These are phyloP conservation scores for Anguilla obscura DNA, from an alignment of 2,797 vertebrate species.

Conservation along the genomic window DNA sequence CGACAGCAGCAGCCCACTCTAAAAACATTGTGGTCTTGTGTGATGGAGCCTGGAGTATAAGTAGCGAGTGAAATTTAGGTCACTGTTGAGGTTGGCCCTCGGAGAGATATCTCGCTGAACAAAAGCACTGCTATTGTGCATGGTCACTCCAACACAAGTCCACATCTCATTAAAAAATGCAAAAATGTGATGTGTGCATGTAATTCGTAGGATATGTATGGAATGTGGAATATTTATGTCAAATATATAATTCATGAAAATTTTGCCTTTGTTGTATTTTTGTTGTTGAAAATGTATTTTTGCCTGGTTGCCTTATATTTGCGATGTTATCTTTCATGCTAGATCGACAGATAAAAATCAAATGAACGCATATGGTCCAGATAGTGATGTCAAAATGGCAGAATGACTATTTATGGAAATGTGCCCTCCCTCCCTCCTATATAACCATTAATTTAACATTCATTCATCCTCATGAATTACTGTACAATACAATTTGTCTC, in stretches of 20 bases:
- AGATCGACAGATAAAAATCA: background rate
- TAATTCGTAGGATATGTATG: background rate
- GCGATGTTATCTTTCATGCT: background rate
- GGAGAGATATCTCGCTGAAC: background rate
- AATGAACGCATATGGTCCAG: background rate
- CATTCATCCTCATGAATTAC: background rate
- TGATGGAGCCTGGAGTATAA: slow-evolving; percentile 54
- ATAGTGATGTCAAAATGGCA: background rate
- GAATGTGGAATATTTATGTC: background rate
- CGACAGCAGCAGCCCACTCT: slow-evolving; percentile 42
- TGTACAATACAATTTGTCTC: background rate
- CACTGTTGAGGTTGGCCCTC: slow-evolving; percentile 56
- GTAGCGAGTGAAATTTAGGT: slow-evolving; percentile 58
- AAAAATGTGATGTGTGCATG: background rate
- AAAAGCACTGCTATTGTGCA: background rate
- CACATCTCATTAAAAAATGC: background rate
- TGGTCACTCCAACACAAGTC: background rate
- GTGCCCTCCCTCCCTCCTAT: background rate
- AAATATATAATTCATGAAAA: background rate
- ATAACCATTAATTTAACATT: background rate
- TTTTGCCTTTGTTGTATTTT: background rate
- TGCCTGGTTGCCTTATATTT: background rate
- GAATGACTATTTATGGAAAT: background rate
- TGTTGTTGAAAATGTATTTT: background rate
- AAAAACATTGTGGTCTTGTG: slow-evolving; percentile 53